A percentile compares a stretch with the other conserved stretches of the same genome.
phyloP scores from a whole-genome alignment of 2,888 invertebrate genomes.

The Lycaena phlaeas region DNA sequence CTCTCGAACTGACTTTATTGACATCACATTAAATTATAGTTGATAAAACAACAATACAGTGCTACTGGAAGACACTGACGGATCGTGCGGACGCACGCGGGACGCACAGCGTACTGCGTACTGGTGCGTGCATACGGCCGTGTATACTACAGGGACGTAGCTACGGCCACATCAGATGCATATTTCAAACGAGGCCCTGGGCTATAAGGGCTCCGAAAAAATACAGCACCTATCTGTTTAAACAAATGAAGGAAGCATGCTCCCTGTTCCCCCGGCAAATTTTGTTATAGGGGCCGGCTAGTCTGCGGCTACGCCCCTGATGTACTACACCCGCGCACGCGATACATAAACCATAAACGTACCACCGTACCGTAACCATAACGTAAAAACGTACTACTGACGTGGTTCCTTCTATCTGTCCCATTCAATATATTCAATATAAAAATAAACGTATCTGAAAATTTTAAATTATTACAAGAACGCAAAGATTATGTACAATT shows the following conservation, averaged over 20 bases:
- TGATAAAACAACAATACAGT: slow-evolving; percentile 39
- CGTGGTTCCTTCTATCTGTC: slow-evolving; percentile 31
- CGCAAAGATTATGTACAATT: slow-evolving; percentile 16
- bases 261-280: no score
- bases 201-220: no score
- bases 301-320: no score
- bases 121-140: no score
- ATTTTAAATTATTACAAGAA: slow-evolving; percentile 33
- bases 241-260: no score
- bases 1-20: slow-evolving; percentile 48
- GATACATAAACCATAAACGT: slow-evolving; percentile 14
- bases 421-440: slow-evolving; percentile 62
- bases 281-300: no score
- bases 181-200: no score
- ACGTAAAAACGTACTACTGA: slow-evolving; percentile 29
- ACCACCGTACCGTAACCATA: no score
- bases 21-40: slow-evolving; percentile 42
- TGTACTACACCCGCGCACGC: not conserved
- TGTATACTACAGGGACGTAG: no score
- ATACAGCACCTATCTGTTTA: no score
- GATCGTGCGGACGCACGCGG: slow-evolving; percentile 14
- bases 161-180: no score
- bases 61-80: slow-evolving; percentile 62
- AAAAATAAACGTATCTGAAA: slow-evolving; percentile 64
- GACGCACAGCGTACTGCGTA: slow-evolving; percentile 3